phyloP scores from a whole-genome alignment of 2,113 vertebrate species.

The Anoura caudifer region DNA sequence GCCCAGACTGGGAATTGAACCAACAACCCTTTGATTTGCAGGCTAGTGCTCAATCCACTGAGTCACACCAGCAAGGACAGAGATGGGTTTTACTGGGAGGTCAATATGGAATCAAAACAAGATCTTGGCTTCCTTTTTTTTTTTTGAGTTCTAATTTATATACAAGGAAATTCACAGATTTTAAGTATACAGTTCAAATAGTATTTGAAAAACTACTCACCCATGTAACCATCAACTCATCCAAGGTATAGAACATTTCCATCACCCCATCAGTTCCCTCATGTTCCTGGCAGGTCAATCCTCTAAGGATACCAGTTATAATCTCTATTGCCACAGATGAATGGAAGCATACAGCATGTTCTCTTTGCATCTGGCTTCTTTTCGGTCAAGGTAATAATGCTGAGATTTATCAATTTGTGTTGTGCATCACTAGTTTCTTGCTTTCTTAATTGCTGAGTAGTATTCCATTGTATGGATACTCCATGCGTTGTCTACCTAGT shows the following conservation, averaged over 20 bases:
- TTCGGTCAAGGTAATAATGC: background rate
- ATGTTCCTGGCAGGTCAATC: background rate
- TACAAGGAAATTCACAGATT: background rate
- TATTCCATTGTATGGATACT: background rate
- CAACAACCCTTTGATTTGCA: too few species aligned
- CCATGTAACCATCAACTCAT: background rate
- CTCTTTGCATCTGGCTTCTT: background rate
- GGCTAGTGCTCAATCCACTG: too few species aligned
- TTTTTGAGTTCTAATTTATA: background rate
- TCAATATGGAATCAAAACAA: background rate
- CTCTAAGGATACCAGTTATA: background rate
- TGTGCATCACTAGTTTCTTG: background rate
- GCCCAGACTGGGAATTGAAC: too few species aligned
- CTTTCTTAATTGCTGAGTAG: background rate
- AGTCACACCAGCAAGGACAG: too few species aligned
- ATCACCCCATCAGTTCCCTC: background rate
- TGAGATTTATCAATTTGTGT: background rate
- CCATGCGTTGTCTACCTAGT: background rate
- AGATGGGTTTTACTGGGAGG: background rate
- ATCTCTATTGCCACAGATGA: background rate
- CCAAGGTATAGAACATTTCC: background rate
- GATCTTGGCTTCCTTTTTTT: background rate
- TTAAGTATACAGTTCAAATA: background rate
- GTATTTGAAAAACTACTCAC: background rate
- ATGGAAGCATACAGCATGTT: background rate